Evolutionary conservation across 1,140 invertebrate genomes (phyloP), one percentile per base, ranked within the genome.

Genomic region (Drosophila persimilis): DNA sequence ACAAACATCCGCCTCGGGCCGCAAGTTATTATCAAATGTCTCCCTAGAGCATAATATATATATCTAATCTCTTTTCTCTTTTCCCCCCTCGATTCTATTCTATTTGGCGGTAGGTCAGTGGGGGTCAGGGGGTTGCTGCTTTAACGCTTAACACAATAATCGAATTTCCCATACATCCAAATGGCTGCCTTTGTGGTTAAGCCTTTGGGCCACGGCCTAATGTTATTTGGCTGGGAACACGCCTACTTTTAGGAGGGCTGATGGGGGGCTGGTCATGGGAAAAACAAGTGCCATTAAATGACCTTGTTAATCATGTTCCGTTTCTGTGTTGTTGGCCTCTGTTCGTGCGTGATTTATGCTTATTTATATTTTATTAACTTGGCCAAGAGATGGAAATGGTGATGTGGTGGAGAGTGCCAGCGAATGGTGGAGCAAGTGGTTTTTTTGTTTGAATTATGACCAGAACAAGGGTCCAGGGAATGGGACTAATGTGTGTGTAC

Each of bases 21-120:
- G 83, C 84, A 88, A 88, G 78, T 86, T 86, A 86, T 86, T 86
- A 86, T 86, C 83, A 88, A 86, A 88, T 86, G 83, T 83, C 78
- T 86, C 83, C 83, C 83, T 58, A 50, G 83, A 76, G 83, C 35
- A 13, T 83, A 78, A 86, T 88, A 85, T 85, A 81, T 86, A 61
- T 71, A 67, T 17, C 11, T 31, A 51, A 31, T 45, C 17, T 45
- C 24, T 29, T 15, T 24, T 20, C 35, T 17, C 13, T 29, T 15
- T 24, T 20, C 35, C n/a, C 11, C 26, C 20, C 22, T 35, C 22
- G 11, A 4, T 29, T 48, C 20, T 52, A 20, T 20, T 24, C 11
- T 41, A 72, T 51, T 55, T 7, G n/a, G 53, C 31, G 17, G 17
- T 6, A 48, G 41, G 9, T 35, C 31, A 35, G 3, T 35, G 39